Conservation (phyloP, 2,113 vertebrate species). For the Pterocles gutturalis region DNA sequence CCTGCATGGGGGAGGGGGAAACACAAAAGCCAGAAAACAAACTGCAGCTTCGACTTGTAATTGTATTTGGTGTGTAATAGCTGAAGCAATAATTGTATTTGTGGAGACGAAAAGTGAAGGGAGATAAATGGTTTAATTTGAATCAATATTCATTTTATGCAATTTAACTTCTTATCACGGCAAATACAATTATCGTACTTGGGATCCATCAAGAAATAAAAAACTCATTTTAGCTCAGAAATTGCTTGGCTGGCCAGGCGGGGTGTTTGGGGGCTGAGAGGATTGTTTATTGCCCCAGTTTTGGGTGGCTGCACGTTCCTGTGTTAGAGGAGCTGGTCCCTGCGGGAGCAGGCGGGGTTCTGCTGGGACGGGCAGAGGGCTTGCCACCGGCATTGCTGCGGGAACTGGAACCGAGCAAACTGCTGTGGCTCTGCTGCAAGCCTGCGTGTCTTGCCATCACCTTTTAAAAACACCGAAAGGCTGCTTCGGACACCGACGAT, state of each 20-base stretch:
- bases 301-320: rapidly evolving
- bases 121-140: slow-evolving; percentile 81
- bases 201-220: slow-evolving; percentile 39
- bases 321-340: rapidly evolving
- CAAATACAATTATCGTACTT: slow-evolving; percentile 67
- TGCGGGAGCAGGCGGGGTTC: background rate
- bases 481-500: background rate
- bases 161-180: slow-evolving; percentile 76
- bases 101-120: slow-evolving; percentile 63
- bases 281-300: background rate
- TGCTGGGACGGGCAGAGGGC: background rate
- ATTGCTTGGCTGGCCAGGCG: background rate
- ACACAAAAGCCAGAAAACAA: background rate
- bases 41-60: slow-evolving; percentile 20
- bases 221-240: slow-evolving; percentile 24
- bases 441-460: background rate
- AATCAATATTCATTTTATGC: slow-evolving; percentile 84
- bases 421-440: rapidly evolving
- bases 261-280: background rate
- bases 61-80: slow-evolving; percentile 45
- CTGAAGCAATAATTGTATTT: slow-evolving; percentile 64
- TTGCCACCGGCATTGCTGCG: rapidly evolving
- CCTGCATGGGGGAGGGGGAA: background rate
- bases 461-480: background rate
- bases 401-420: background rate